Percentiles rank a stretch among this genome's conserved stretches.
phyloP scores from a whole-genome alignment of 35 echinoderm and acorn worm genomes.

The Heliocidaris tuberculata region DNA sequence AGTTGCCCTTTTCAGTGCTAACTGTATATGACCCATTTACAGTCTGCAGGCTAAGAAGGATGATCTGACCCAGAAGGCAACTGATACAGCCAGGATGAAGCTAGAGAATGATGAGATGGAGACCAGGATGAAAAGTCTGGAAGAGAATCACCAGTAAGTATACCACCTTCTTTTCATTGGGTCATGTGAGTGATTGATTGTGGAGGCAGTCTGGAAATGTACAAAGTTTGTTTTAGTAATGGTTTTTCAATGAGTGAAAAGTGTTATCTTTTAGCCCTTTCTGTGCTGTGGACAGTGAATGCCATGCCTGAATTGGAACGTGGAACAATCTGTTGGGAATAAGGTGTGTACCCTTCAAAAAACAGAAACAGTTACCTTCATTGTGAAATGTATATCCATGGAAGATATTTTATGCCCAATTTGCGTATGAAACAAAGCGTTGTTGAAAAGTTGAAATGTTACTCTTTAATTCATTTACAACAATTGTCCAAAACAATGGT shows the following conservation, averaged over 20 bases:
- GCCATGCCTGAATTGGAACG: no score
- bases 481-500: no score
- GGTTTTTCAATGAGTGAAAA: not conserved
- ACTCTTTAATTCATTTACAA: no score
- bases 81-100: constrained; percentile 92
- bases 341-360: no score
- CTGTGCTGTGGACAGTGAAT: no score
- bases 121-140: constrained; percentile 74
- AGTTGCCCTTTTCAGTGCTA: no score
- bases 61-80: constrained; percentile 80
- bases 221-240: not conserved
- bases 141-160: constrained; percentile 96
- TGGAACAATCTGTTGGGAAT: no score
- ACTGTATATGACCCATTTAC: not conserved
- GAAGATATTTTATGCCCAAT: no score
- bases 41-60: constrained; percentile 83
- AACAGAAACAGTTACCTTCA: not conserved
- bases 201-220: not conserved
- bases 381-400: no score
- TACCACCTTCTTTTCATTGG: not conserved
- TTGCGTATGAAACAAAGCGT: no score
- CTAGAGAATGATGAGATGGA: constrained; percentile 93
- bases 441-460: no score
- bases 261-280: not conserved
- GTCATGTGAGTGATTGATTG: not conserved